Evolutionary conservation across 2,888 invertebrate species (phyloP), one percentile per base, ranked within the genome.

Genomic region (Byasa hedistus): DNA sequence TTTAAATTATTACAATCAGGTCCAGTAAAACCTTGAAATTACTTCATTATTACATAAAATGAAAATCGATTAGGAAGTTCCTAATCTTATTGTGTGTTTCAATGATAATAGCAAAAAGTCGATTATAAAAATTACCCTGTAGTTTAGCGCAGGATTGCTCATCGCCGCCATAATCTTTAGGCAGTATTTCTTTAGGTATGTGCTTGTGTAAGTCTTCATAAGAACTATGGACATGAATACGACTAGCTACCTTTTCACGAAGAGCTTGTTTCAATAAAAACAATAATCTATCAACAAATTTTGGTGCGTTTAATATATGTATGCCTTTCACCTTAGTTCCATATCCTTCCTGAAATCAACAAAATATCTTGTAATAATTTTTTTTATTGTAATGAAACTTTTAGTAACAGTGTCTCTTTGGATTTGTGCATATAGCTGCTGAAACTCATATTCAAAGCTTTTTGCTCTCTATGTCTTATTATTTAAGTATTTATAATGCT

Each of bases 301-400:
- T 70, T 3, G 91, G 88, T 0, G 91, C 90, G 67, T 90, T 87
- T 15, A 91, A 24, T 8, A 91, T 81, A 70, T 91, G 91, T 55
- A 91, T 90, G 0, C 91, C 91, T 75, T 89, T 89, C 48, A 91
- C 87, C 78, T 87, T 90, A 0, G 86, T 87, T 0, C 90, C 89
- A 8, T 81, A 83, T 1, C 85, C 88, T 79, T 91, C 89, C 91
- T 91, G 79, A 7, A 81, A 83, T 22, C 3, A 5, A 2, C 15
- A 54, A n/a, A 51, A 51, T n/a, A 51, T n/a, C 5, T 39, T 39
- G 10, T 39, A 39, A 2, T 39, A 39, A 12, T 3, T 15, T 8
- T 39, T 15, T 39, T 27, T 3, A 27, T 27, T 39, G 3, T 39
- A 32, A 15, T 39, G 39, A 39, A 39, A 39, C 3, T 2, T 48